phyloP scores from a whole-genome alignment of 2,888 invertebrate genomes.

The Allygus modestus region DNA sequence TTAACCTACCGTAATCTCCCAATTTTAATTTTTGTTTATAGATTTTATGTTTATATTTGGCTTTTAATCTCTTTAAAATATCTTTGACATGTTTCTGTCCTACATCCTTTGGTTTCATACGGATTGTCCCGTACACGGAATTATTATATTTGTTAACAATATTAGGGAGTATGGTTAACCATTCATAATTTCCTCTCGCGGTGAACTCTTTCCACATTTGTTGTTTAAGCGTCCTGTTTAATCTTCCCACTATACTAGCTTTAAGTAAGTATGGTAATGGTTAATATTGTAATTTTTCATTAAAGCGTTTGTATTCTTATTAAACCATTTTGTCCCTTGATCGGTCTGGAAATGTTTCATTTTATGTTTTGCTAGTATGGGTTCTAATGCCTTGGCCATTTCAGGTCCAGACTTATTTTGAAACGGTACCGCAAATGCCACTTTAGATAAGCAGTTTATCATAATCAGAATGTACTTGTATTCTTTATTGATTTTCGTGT shows the following conservation, averaged over 20 bases:
- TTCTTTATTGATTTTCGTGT: slow-evolving; percentile 59
- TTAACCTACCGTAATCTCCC: slow-evolving; percentile 51
- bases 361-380: slow-evolving; percentile 8
- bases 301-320: background rate
- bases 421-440: slow-evolving; percentile 58
- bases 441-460: slow-evolving; percentile 57
- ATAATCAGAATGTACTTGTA: slow-evolving; percentile 60
- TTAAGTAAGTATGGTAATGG: slow-evolving; percentile 47
- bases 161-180: slow-evolving; percentile 23
- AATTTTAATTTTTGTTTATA: slow-evolving; percentile 30
- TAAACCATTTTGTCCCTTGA: slow-evolving; percentile 52
- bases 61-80: background rate
- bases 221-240: slow-evolving; percentile 51
- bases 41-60: background rate
- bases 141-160: slow-evolving; percentile 44
- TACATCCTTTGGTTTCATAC: slow-evolving; percentile 56
- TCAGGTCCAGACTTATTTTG: slow-evolving; percentile 49
- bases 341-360: slow-evolving; percentile 58
- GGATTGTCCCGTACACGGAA: slow-evolving; percentile 39
- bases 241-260: slow-evolving; percentile 46
- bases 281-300: slow-evolving; percentile 55
- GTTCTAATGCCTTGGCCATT: slow-evolving; percentile 14
- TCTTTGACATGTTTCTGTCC: background rate
- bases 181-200: slow-evolving; percentile 14
- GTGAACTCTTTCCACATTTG: slow-evolving; percentile 37